Evolutionary conservation across 2,113 vertebrate genomes (phyloP).

Genomic region (Melanerpes aurifrons): DNA sequence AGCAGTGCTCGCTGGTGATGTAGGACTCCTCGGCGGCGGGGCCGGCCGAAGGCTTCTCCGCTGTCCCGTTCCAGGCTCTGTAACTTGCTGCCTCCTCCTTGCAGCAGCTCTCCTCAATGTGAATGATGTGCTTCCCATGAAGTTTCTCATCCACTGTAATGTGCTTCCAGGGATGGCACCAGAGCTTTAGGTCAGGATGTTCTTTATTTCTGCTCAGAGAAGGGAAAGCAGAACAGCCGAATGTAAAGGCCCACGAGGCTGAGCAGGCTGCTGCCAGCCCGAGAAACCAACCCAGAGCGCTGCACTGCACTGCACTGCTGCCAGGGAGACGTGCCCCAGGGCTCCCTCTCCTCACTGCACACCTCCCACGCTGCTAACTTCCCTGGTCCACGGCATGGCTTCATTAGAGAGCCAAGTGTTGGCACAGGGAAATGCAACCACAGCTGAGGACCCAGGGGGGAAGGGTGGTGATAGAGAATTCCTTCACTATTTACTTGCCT

Average conservation of each 20-base stretch:
- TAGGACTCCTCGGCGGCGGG: conserved; percentile 91
- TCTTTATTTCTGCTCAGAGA: conserved; percentile 83
- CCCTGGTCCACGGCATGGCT: background rate
- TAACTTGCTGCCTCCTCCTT: conserved; percentile 76
- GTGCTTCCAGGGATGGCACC: conserved; percentile 92
- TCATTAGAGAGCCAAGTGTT: background rate
- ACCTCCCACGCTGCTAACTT: background rate
- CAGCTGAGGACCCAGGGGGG: background rate
- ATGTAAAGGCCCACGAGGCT: background rate
- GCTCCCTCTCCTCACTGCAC: background rate
- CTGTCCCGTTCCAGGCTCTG: conserved; percentile 78
- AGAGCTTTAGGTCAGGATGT: conserved; percentile 92
- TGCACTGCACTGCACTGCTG: too few relatives aligned
- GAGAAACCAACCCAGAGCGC: too few relatives aligned
- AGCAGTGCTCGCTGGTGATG: conserved; percentile 97
- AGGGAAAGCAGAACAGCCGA: background rate
- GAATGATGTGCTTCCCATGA: conserved; percentile 71
- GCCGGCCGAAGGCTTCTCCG: conserved; percentile 72
- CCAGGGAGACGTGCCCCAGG: background rate
- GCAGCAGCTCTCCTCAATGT: conserved; percentile 72
- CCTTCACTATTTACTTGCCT: background rate
- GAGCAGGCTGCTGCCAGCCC: background rate
- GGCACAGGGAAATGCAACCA: background rate
- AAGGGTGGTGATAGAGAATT: background rate
- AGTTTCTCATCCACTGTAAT: conserved; percentile 77